Conservation (phyloP, 2,888 invertebrate genomes). For the Heteropelma amictum region DNA sequence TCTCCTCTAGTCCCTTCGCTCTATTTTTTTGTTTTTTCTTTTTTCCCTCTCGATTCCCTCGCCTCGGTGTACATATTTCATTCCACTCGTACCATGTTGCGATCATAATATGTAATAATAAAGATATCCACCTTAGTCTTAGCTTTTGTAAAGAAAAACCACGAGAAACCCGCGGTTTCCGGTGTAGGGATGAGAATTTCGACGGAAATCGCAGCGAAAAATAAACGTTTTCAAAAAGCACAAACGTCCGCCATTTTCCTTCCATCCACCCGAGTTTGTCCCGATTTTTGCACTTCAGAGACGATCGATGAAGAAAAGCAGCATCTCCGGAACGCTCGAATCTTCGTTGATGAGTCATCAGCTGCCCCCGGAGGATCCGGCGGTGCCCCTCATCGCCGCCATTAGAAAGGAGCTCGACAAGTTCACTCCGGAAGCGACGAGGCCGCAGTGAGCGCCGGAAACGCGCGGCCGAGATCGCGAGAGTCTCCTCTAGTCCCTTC, state of each 20-base stretch:
- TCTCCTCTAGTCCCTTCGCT: constrained; percentile 41
- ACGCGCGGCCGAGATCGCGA: no score
- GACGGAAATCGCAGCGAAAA: no score
- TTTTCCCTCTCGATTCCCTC: neutral
- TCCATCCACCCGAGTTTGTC: no score
- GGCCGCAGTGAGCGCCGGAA: no score
- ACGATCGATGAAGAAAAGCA: no score
- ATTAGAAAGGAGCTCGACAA: constrained; percentile 85
- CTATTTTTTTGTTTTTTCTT: neutral
- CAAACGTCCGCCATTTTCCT: no score
- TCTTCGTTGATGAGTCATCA: constrained; percentile 80
- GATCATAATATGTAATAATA: neutral
- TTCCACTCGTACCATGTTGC: constrained; percentile 21
- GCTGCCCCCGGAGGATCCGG: constrained; percentile 84
- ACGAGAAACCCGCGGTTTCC: neutral
- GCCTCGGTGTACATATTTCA: constrained; percentile 45
- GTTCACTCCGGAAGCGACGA: constrained; percentile 63
- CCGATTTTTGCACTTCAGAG: no score
- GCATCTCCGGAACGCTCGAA: constrained; percentile 77
- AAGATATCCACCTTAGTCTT: neutral
- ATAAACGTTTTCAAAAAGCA: no score
- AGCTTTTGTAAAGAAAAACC: neutral
- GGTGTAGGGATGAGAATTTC: neutral
- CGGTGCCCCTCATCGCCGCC: constrained; percentile 89
- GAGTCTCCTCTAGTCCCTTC: constrained; percentile 43